A percentile compares a stretch with the other conserved stretches of the same genome.
Evolutionary conservation across 2,113 vertebrate species (phyloP).

Genomic region (Machaerirhynchus nigripectus): DNA sequence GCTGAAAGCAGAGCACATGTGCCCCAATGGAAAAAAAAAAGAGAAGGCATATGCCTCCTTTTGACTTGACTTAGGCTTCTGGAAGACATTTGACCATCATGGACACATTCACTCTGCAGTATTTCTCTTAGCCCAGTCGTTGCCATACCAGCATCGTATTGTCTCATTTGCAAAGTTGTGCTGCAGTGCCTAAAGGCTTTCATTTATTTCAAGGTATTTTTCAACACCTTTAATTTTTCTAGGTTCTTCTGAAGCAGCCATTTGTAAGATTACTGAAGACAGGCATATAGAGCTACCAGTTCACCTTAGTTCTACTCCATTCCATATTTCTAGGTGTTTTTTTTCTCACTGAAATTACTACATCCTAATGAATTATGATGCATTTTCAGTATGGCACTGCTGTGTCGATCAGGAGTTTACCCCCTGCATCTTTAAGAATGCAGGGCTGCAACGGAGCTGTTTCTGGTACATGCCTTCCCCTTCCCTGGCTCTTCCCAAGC

Average conservation of each 20-base stretch:
- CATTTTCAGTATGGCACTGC: background rate
- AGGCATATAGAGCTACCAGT: background rate
- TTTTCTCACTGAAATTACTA: background rate
- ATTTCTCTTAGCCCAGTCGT: background rate
- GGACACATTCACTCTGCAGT: background rate
- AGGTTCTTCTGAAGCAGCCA: background rate
- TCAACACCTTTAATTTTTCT: background rate
- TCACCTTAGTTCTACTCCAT: background rate
- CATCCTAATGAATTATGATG: background rate
- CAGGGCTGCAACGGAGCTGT: background rate
- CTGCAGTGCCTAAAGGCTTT: background rate
- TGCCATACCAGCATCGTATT: background rate
- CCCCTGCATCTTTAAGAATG: background rate
- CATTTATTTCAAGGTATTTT: background rate
- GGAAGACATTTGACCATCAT: background rate
- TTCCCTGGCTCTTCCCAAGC: background rate
- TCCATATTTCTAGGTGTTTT: background rate
- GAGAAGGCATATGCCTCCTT: accelerated
- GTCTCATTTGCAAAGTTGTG: background rate
- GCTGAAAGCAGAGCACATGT: background rate
- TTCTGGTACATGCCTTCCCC: background rate
- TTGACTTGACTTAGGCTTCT: background rate
- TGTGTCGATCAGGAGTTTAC: background rate
- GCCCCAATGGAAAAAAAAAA: background rate
- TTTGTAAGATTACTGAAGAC: background rate